Base-by-base conservation (phyloP, 2,113 vertebrate species). In the Sigmodon hispidus region DNA sequence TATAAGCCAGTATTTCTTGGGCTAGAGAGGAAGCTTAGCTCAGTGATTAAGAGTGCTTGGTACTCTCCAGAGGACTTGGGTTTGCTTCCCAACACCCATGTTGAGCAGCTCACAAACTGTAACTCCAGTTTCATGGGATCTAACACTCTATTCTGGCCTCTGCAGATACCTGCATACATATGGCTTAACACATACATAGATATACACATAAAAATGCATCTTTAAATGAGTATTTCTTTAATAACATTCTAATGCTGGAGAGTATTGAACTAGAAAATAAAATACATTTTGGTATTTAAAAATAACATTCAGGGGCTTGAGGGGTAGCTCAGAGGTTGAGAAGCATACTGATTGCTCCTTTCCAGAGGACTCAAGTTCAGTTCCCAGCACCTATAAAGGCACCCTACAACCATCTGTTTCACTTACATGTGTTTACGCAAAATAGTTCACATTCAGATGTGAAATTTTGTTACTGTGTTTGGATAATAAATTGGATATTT, bases 401-500 rank as follows among this genome's bases (percentile, higher is more conserved):
- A 19, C 34, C 57, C 57, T 77, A 43, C 12, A 29, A 8, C 19
- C 84, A 6, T 77, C 7, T 63, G 15, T 31, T 61, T 2, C 57
- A 45, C 57, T 63, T 84, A 29, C 81, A 63, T 45, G 26, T 63
- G 26, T 84, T 29, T 40, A 84, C 15, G 40, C 15, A 63, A 84
- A 31, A 63, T 8, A 43, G 24, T 84, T 45, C 40, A 83, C n/a
- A 11, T 94, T 36, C 59, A 1, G 0, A 79, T 91, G 29, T 15
- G 73, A 72, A 24, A 36, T 86, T 96, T 92, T 90, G 34, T 24
- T 93, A 59, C 31, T 26, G 29, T 92, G 24, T 89, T 87, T 69
- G 75, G 91, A 73, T 94, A 89, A 59, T 98, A 97, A 97, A 92
- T 95, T 69, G 73, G 92, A 13, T 98, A 83, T 98, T 98, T 98